Evolutionary conservation across 1,140 invertebrate species (phyloP), one percentile per base, ranked within the genome.

Genomic region (Aphaenogaster floridana): DNA sequence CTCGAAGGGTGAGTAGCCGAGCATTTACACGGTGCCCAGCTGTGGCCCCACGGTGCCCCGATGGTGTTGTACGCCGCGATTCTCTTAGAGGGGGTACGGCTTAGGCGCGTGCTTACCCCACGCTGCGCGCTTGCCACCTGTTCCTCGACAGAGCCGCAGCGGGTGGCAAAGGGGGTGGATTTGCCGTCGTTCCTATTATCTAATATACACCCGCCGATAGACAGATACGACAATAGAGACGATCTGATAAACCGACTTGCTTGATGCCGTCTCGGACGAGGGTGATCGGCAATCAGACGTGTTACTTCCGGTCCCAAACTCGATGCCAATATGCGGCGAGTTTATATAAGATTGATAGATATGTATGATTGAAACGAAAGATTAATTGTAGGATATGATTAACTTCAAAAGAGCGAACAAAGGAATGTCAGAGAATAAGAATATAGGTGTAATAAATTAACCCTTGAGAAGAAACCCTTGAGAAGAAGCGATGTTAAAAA

Each of bases 61-160:
- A 7, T 79, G 85, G 80, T 86, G 76, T 88, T 90, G 88, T 77
- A 76, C 13, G 83, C 34, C 76, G 74, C 87, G 89, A 61, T 80
- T 88, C 92, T 90, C 89, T 87, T 61, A 93, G 89, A 66, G 15
- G 28, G 93, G 92, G 91, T 91, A 88, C 90, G 92, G 92, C 88
- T 92, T 61, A 34, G 93, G 91, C 93, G 92, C 93, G 93, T 91
- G 93, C 92, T 91, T 78, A 86, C 92, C 93, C 90, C 93, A 89
- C 79, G 90, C 91, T 89, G 93, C 61, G 92, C 93, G 92, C 92
- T 92, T 91, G 79, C 93, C 93, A 94, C 93, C 93, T 94, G 93
- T 94, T 94, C 93, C 89, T 90, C 88, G 69, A 50, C 63, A 77
- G 36, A 71, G 84, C 86, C 76, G 64, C 80, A 61, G 50, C 59